Percentiles rank a stretch among this genome's conserved stretches.
These are phyloP conservation scores for Platyscapa corneri DNA, from an alignment of 1,140 invertebrate genomes.

Conservation along the genomic window DNA sequence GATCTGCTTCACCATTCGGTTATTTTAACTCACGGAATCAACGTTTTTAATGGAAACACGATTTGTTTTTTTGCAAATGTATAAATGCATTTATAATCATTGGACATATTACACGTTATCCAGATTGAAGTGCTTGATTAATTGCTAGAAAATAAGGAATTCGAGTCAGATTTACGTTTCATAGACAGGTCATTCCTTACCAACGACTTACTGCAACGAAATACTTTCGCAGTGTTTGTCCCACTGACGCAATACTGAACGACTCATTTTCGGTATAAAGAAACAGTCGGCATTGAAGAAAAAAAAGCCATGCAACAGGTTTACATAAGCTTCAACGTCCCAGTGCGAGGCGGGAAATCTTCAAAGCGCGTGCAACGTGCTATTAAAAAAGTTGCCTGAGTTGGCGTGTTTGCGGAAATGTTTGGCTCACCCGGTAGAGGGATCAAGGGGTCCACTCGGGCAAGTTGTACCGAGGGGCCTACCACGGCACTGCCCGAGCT, in stretches of 20 bases:
- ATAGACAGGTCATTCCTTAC: background rate
- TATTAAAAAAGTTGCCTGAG: background rate
- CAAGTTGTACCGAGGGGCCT: background rate
- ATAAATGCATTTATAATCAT: background rate
- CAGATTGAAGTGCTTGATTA: background rate
- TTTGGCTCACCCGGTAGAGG: background rate
- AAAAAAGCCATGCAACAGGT: background rate
- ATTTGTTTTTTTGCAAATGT: too few species aligned
- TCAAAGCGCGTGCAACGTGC: too few species aligned
- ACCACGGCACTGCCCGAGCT: background rate
- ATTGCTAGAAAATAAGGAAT: background rate
- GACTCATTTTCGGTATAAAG: background rate
- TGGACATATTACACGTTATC: background rate
- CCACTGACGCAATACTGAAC: background rate
- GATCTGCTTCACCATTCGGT: too few species aligned
- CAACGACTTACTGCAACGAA: background rate
- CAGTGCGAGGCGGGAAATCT: too few species aligned
- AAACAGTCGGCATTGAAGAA: background rate
- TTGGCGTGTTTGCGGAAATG: background rate
- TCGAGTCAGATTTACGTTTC: background rate
- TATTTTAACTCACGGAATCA: too few species aligned
- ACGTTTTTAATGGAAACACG: too few species aligned
- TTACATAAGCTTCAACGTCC: background rate
- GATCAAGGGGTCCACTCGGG: background rate
- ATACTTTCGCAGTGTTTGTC: background rate